phyloP scores from a whole-genome alignment of 2,113 vertebrate species.

The Pedetes capensis region DNA sequence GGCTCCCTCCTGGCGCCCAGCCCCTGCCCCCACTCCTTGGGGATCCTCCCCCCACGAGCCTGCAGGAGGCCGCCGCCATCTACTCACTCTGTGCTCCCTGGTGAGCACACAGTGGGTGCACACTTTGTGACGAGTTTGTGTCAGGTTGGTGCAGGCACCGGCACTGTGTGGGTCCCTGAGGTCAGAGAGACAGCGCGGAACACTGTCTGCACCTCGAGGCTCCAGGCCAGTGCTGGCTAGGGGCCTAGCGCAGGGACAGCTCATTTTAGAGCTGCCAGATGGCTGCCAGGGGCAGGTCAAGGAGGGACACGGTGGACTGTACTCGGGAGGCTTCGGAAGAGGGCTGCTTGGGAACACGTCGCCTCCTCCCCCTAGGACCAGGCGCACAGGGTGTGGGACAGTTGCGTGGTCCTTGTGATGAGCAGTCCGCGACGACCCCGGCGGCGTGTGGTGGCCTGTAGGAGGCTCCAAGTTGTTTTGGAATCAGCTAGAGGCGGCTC shows the following conservation, averaged over 20 bases:
- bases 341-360: rapidly evolving
- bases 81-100: too few relatives aligned
- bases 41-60: not conserved
- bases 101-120: not conserved
- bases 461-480: not conserved
- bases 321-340: rapidly evolving
- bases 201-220: rapidly evolving
- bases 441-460: rapidly evolving
- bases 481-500: not conserved
- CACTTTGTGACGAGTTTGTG: too few relatives aligned
- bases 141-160: too few relatives aligned
- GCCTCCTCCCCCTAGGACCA: too few relatives aligned
- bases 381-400: rapidly evolving
- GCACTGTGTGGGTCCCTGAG: not conserved
- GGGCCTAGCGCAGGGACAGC: rapidly evolving
- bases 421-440: rapidly evolving
- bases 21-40: rapidly evolving
- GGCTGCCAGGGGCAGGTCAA: not conserved
- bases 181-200: not conserved
- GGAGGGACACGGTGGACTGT: rapidly evolving
- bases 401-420: rapidly evolving
- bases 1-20: rapidly evolving
- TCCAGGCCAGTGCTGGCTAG: not conserved
- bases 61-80: not conserved
- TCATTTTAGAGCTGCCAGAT: not conserved